A percentile compares a stretch with the other conserved stretches of the same genome.
phyloP scores from a whole-genome alignment of 2,797 vertebrate species.

The Rhinophrynus dorsalis region DNA sequence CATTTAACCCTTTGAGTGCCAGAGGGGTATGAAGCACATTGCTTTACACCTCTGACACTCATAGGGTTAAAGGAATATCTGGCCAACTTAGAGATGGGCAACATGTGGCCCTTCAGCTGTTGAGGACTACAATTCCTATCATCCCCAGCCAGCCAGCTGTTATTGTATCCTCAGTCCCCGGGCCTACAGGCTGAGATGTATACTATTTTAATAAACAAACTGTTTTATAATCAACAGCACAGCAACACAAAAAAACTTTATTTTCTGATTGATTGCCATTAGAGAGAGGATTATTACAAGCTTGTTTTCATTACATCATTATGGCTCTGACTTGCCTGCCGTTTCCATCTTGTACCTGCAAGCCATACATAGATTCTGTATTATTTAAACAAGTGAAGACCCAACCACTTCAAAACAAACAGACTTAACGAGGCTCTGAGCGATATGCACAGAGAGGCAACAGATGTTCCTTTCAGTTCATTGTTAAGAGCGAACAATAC shows the following conservation, averaged over 20 bases:
- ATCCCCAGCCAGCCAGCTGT: too few relatives aligned
- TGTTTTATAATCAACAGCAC: slow-evolving; percentile 10
- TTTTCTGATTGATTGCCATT: slow-evolving; percentile 27
- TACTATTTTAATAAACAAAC: slow-evolving; percentile 6
- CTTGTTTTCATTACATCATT: slow-evolving; percentile 22
- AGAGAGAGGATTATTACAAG: slow-evolving; percentile 18
- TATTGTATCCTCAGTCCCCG: too few relatives aligned
- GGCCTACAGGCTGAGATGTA: too few relatives aligned
- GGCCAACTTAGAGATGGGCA: too few relatives aligned
- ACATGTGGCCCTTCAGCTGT: too few relatives aligned
- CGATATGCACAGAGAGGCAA: slow-evolving; percentile 44
- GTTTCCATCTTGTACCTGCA: slow-evolving; percentile 46
- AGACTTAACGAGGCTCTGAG: slow-evolving; percentile 54
- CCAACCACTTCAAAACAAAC: slow-evolving; percentile 54
- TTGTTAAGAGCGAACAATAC: slow-evolving; percentile 55
- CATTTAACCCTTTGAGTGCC: too few relatives aligned
- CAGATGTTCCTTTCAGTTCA: slow-evolving; percentile 66
- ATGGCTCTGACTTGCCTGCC: slow-evolving; percentile 35
- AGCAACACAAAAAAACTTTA: slow-evolving; percentile 12
- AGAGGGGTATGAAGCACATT: too few relatives aligned
- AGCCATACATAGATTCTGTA: slow-evolving; percentile 18
- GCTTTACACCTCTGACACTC: too few relatives aligned
- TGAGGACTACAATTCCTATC: too few relatives aligned
- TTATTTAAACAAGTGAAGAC: slow-evolving; percentile 53
- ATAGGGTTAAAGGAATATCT: too few relatives aligned